Conservation (phyloP, 2,888 invertebrate genomes). For the Lepidochitona cinerea region DNA sequence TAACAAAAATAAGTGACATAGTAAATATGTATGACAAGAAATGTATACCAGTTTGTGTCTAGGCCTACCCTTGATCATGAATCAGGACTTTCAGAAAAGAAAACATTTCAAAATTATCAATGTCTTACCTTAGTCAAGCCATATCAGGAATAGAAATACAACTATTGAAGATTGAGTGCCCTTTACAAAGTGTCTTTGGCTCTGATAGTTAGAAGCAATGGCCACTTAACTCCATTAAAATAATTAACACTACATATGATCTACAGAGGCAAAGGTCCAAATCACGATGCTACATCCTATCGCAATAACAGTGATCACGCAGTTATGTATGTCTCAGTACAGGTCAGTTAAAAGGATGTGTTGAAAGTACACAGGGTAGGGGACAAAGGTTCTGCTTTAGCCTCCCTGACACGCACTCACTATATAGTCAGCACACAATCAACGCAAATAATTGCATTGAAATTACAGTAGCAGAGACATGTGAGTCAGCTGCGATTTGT, state of each 20-base stretch:
- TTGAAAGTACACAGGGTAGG: background rate
- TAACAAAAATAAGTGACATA: no score
- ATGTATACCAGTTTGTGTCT: no score
- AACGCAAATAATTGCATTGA: constrained; percentile 7
- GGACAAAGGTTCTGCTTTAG: background rate
- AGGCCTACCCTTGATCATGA: no score
- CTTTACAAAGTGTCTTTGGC: no score
- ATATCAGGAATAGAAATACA: no score
- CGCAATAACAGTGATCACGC: background rate
- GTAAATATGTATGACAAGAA: no score
- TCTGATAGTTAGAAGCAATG: no score
- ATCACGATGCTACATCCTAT: constrained; percentile 8
- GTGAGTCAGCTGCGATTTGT: constrained; percentile 7
- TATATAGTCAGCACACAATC: constrained; percentile 5
- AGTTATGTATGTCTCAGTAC: constrained; percentile 1
- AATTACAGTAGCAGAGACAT: constrained; percentile 5
- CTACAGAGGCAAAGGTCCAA: background rate
- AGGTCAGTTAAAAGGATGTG: constrained; percentile 4
- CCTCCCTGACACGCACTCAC: constrained; percentile 5
- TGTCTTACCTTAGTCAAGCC: no score
- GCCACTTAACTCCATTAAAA: constrained; percentile 9
- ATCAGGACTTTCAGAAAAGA: no score
- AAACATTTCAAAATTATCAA: no score
- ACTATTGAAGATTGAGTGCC: no score
- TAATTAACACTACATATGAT: constrained; percentile 1